Evolutionary conservation across 2,888 invertebrate genomes (phyloP), one percentile per base, ranked within the genome.

Genomic region (Lysandra bellargus): DNA sequence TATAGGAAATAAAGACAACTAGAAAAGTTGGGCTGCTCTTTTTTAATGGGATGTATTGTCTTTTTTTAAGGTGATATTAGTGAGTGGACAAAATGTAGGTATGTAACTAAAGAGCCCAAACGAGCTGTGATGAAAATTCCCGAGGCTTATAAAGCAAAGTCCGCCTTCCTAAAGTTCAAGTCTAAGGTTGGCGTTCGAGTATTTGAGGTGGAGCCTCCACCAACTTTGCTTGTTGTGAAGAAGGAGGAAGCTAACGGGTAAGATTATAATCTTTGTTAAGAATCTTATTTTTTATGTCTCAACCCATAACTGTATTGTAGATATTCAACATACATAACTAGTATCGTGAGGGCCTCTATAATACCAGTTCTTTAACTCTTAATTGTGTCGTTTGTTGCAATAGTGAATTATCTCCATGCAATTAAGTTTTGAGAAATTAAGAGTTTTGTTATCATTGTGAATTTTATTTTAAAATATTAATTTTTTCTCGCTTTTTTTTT

Each of bases 31-130:
- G 44, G 0, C 9, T 61, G n/a, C 2, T 61, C 2, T 61, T 5
- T 60, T 5, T 61, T n/a, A 61, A 23, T 61, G 6, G 7, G 7
- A 61, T 23, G n/a, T 37, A 61, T 23, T 23, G 23, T 23, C 23
- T 23, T 33, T 44, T 44, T 78, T 79, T 23, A 64, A 90, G 96
- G 96, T 49, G 94, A 97, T 87, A 85, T 98, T 57, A 97, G 96
- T 14, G 99, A 98, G 87, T 99, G 98, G 98, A 97, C 98, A 0
- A 98, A 98, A 89, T 99, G 99, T 89, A 95, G 96, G 79, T 95
- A 96, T 84, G 88, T 96, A 4, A 95, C 96, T 0, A 96, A 96
- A 84, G 96, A 96, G 72, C 99, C 99, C 0, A 94, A 96, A 82
- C 95, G 99, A 80, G 93, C 86, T 6, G 91, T 96, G 7, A 97